Percentiles rank a stretch among this genome's conserved stretches.
These are phyloP conservation scores for Xenops minutus DNA, from an alignment of 2,797 vertebrate genomes.

Conservation along the genomic window DNA sequence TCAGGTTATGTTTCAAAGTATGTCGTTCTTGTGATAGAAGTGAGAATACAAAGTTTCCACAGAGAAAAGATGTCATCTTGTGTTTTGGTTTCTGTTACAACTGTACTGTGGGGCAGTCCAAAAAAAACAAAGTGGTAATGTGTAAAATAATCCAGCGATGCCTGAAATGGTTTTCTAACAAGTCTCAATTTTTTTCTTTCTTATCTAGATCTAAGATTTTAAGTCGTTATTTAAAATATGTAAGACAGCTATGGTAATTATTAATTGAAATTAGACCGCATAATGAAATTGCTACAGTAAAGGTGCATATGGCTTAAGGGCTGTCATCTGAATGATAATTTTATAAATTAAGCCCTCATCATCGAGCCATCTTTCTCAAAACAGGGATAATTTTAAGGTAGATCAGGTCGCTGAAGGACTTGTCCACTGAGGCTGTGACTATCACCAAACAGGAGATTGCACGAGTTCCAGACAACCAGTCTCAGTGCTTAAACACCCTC, in stretches of 20 bases:
- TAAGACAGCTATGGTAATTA: neutral
- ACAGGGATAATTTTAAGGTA: neutral
- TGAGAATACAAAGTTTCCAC: neutral
- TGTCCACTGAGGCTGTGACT: neutral
- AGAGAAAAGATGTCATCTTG: neutral
- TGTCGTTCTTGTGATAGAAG: neutral
- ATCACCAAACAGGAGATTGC: neutral
- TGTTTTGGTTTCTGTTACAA: neutral
- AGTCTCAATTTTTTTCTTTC: neutral
- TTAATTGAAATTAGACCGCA: neutral
- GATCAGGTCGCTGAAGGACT: neutral
- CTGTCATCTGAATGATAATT: neutral
- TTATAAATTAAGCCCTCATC: neutral
- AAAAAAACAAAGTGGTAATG: neutral
- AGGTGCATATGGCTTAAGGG: neutral
- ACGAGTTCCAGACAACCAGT: neutral
- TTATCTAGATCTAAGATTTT: neutral
- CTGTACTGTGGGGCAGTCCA: neutral
- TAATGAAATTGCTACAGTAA: neutral
- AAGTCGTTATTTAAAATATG: neutral
- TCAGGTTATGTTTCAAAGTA: neutral
- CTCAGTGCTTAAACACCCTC: neutral
- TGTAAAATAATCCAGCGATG: neutral
- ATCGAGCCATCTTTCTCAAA: neutral
- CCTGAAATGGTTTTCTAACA: neutral